phyloP scores from a whole-genome alignment of 2,113 vertebrate species.

The Jacana jacana region DNA sequence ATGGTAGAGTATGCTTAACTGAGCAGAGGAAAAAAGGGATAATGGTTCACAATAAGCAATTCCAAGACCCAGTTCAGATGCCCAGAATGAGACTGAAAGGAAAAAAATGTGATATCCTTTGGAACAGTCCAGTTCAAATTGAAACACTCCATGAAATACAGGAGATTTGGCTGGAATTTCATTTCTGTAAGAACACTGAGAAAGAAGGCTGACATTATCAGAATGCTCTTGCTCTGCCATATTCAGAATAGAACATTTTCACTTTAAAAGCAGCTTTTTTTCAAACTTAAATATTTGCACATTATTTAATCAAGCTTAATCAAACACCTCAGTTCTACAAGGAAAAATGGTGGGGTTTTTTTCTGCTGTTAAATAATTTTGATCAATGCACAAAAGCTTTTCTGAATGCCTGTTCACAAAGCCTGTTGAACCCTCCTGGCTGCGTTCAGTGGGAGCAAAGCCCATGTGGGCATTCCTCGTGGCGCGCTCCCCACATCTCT shows the following conservation, averaged over 20 bases:
- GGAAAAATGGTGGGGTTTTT: neutral
- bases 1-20: neutral
- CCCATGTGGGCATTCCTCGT: rapidly evolving
- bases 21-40: neutral
- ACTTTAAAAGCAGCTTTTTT: rapidly evolving
- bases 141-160: neutral
- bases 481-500: neutral
- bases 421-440: neutral
- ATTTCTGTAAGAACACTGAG: neutral
- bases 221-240: neutral
- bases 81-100: constrained; percentile 10
- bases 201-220: neutral
- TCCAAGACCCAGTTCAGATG: neutral
- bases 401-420: neutral
- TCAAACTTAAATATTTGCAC: neutral
- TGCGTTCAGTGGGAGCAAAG: neutral
- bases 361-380: neutral
- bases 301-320: neutral
- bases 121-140: neutral
- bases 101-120: neutral
- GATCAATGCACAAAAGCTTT: neutral
- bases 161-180: neutral
- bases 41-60: neutral
- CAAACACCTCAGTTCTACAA: neutral
- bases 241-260: neutral